Evolutionary conservation across 2,888 invertebrate species (phyloP).

Genomic region (Hirtodrosophila cameraria): DNA sequence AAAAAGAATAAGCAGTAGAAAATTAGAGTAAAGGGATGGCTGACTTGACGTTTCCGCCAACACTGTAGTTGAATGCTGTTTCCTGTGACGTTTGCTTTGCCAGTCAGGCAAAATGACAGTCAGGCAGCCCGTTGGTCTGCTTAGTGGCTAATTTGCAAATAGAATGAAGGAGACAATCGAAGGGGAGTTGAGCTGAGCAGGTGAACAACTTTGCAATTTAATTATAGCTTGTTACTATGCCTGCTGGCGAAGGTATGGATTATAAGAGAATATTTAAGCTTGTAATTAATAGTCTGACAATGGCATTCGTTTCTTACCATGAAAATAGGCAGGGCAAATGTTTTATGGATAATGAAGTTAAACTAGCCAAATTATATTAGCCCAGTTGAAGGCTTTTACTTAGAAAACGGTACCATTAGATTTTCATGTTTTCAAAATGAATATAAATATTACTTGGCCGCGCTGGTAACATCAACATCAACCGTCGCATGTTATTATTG

Average conservation of each 20-base stretch:
- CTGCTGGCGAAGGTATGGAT: neutral
- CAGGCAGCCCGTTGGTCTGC: constrained; percentile 51
- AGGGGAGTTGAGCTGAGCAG: constrained; percentile 3
- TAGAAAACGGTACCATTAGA: no score
- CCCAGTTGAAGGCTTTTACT: no score
- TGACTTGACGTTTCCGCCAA: constrained; percentile 69
- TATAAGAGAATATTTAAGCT: constrained; percentile 4
- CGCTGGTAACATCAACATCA: no score
- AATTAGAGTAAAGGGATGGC: constrained; percentile 12
- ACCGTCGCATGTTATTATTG: neutral
- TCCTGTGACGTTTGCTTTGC: constrained; percentile 37
- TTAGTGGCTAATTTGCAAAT: constrained; percentile 71
- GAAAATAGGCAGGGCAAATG: no score
- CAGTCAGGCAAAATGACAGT: constrained; percentile 9
- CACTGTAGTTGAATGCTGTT: constrained; percentile 47
- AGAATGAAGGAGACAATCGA: constrained; percentile 36
- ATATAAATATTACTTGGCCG: no score
- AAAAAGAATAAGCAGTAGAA: constrained; percentile 3
- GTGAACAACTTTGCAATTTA: constrained; percentile 42
- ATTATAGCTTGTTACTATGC: constrained; percentile 21
- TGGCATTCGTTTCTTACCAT: no score
- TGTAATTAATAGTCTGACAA: no score
- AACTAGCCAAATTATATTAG: no score
- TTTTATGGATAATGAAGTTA: no score
- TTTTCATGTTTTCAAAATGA: no score